Evolutionary conservation across 2,797 vertebrate genomes (phyloP).

Genomic region (Coendou prehensilis): DNA sequence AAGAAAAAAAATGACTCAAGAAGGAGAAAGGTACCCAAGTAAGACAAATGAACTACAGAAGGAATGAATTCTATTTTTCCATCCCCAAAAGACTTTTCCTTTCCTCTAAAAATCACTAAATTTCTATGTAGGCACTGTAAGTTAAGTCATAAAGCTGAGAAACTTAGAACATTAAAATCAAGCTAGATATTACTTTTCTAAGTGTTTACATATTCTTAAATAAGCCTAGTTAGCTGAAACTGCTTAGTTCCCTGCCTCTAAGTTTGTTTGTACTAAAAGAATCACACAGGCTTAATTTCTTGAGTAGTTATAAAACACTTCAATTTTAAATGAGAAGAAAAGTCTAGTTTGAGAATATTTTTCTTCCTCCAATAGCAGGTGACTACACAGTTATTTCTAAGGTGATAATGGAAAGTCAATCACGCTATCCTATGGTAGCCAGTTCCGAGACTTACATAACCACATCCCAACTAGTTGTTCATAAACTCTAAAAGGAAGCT

Average conservation of each 20-base stretch:
- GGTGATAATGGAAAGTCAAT: constrained; percentile 14
- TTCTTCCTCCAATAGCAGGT: constrained; percentile 20
- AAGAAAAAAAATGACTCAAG: not conserved
- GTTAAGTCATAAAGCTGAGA: not conserved
- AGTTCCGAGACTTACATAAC: constrained; percentile 1
- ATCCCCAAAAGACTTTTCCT: not conserved
- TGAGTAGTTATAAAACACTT: constrained; percentile 23
- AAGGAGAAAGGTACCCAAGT: constrained; percentile 1
- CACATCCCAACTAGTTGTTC: not conserved
- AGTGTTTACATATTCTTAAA: constrained; percentile 54
- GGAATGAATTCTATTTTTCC: not conserved
- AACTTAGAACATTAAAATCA: constrained; percentile 22
- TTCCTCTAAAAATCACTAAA: constrained; percentile 15
- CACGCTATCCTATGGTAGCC: not conserved
- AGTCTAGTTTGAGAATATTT: constrained; percentile 57
- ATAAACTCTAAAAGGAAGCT: constrained; percentile 9
- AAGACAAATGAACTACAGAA: not conserved
- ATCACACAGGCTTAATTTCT: constrained; percentile 24
- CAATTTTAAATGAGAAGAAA: constrained; percentile 30
- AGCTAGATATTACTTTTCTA: constrained; percentile 23
- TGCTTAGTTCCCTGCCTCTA: not conserved
- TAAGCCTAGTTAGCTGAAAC: constrained; percentile 15
- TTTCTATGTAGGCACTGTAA: not conserved
- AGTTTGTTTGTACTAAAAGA: not conserved
- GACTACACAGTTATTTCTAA: constrained; percentile 5